Evolutionary conservation across 2,888 invertebrate genomes (phyloP), one percentile per base, ranked within the genome.

Genomic region (Serrognathus titanus): DNA sequence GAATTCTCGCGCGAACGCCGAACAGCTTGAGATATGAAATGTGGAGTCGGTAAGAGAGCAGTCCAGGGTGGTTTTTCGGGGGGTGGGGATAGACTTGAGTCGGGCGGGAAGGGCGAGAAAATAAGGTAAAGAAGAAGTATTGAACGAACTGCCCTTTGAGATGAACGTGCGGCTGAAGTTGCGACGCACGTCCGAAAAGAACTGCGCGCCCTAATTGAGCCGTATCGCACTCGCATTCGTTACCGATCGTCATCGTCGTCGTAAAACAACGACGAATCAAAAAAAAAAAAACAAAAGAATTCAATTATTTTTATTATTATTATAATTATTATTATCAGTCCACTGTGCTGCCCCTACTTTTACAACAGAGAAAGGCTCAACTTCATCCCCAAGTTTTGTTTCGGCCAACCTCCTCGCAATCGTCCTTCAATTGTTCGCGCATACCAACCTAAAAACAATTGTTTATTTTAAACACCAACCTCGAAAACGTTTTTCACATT

Each of bases 51-150:
- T 20, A 31, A 31, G 48, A 53, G 60, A 60, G 60, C 57, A 59
- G 60, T 59, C 61, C 62, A 63, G 64, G 63, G 65, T 54, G 62
- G 57, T 66, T 68, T 65, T 63, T 60, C 56, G 63, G 62, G 51
- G 64, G 63, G 64, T 63, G 63, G 64, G 56, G 63, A 66, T 55
- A 53, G 64, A 59, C 55, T 58, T 60, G 62, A 55, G 61, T 64
- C 45, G 56, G 57, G 48, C 58, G 51, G 45, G 50, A 36, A 48
- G 40, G 66, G 64, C 64, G 67, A 66, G 68, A 65, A 71, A 69
- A 71, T 69, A 70, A 71, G 69, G 70, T 69, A 68, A 71, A 69
- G 69, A 67, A 69, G 69, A 72, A 72, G 73, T 72, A 73, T 73
- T 72, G 73, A 73, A 72, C 71, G 71, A 66, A 70, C 69, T 70